Base-by-base conservation (phyloP, 1,140 invertebrate species). In the Philopotamus ludificatus region DNA sequence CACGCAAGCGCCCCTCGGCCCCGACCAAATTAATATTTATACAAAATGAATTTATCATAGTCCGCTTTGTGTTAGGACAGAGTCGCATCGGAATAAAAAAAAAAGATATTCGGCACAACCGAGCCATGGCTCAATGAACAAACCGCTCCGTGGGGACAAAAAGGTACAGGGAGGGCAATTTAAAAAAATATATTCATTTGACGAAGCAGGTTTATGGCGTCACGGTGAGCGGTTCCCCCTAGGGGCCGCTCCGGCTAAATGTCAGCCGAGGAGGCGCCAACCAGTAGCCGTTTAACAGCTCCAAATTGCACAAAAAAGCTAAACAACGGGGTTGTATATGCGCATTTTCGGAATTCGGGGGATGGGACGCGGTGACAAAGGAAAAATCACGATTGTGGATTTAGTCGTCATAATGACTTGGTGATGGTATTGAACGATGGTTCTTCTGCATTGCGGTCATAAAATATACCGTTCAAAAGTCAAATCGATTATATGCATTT, bases 181-280 rank as follows among this genome's bases (percentile, higher is more conserved):
- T 57, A 57, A 57, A 57, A 39, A 28, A 39, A 12, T 47, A 60
- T 47, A 60, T 60, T 60, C 25, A 60, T 60, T 60, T 60, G 57
- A 50, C 25, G 45, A 50, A 62, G 59, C 59, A 62, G 62, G 39
- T 55, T 63, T 55, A 55, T 54, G 42, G 64, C 57, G 57, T 60
- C 57, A 60, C 57, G 57, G 57, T 60, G 41, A 64, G 68, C 61
- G 61, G 54, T 51, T 39, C 28, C 44, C 51, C 49, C 34, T n/a
- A 26, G 65, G 34, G 63, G 22, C 47, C 45, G 41, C 53, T 22
- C 65, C 26, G 59, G 58, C 23, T 47, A 70, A 70, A 70, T 70
- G 68, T 65, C 68, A 66, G 58, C 61, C 61, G 65, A 23, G 62
- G 68, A 41, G 61, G 62, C 61, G 21, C 63, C 50, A 54, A 57